Percentiles rank a stretch among this genome's conserved stretches.
These are phyloP conservation scores for Axis porcinus DNA, from an alignment of 2,113 vertebrate species.

Conservation along the genomic window DNA sequence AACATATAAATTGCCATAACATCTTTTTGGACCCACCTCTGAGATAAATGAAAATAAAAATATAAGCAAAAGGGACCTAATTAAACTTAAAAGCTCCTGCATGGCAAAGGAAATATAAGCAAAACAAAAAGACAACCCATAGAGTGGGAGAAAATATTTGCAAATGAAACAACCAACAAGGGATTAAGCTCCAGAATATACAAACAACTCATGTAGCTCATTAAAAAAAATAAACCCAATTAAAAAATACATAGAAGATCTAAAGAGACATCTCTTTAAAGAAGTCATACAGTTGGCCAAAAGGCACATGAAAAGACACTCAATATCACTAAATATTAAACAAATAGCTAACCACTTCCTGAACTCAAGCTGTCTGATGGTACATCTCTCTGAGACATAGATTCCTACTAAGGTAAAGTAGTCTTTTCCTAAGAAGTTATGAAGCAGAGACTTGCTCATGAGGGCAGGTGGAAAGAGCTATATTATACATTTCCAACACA, in stretches of 20 bases:
- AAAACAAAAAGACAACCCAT: background rate
- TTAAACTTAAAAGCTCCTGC: background rate
- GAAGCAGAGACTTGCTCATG: background rate
- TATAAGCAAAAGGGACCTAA: background rate
- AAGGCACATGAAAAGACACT: background rate
- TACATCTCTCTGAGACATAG: background rate
- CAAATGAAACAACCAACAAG: background rate
- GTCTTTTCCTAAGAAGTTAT: background rate
- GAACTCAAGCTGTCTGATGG: background rate
- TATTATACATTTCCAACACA: background rate
- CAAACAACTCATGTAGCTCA: background rate
- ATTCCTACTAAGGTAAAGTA: background rate
- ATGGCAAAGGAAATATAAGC: background rate
- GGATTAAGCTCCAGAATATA: background rate
- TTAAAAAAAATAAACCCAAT: background rate
- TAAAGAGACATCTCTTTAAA: background rate
- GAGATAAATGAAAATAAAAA: background rate
- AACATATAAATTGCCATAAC: background rate
- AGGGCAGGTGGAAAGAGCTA: background rate
- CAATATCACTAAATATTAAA: background rate
- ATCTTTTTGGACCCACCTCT: background rate
- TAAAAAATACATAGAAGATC: background rate
- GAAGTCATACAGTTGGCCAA: background rate
- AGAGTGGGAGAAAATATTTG: background rate
- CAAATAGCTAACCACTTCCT: background rate